phyloP scores from a whole-genome alignment of 2,797 vertebrate genomes.

The Yasuhikotakia modesta region DNA sequence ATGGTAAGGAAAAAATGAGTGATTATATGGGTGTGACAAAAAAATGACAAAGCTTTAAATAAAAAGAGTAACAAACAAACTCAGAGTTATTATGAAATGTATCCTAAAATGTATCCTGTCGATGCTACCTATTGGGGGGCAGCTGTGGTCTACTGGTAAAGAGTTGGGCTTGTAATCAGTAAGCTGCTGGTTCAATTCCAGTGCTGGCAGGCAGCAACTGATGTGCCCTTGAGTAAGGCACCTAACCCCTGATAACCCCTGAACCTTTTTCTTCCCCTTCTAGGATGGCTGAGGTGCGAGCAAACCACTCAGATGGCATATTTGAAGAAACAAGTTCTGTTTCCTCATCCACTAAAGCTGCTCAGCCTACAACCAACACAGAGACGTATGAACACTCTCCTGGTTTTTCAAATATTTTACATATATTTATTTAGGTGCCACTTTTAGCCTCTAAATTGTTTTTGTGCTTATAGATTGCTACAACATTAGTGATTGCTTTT shows the following conservation, averaged over 20 bases:
- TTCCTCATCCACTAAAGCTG: constrained; percentile 56
- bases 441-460: not conserved
- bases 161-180: too few relatives aligned
- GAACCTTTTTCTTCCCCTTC: constrained; percentile 8
- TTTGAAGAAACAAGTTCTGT: constrained; percentile 60
- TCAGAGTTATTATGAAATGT: not conserved
- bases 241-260: too few relatives aligned
- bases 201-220: too few relatives aligned
- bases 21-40: not conserved
- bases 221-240: too few relatives aligned
- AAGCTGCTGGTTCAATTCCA: too few relatives aligned
- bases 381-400: constrained; percentile 65
- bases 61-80: not conserved
- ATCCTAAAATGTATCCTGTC: not conserved
- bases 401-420: too few relatives aligned
- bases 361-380: constrained; percentile 47
- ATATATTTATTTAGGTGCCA: not conserved
- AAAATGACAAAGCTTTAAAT: not conserved
- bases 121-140: not conserved
- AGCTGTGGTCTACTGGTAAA: too few relatives aligned
- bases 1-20: constrained; percentile 66
- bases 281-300: constrained; percentile 77
- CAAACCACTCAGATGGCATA: constrained; percentile 62
- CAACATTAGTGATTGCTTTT: too few relatives aligned
- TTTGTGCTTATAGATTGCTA: not conserved